A percentile compares a stretch with the other conserved stretches of the same genome.
phyloP scores from a whole-genome alignment of 2,888 invertebrate genomes.

The Limnephilus marmoratus region DNA sequence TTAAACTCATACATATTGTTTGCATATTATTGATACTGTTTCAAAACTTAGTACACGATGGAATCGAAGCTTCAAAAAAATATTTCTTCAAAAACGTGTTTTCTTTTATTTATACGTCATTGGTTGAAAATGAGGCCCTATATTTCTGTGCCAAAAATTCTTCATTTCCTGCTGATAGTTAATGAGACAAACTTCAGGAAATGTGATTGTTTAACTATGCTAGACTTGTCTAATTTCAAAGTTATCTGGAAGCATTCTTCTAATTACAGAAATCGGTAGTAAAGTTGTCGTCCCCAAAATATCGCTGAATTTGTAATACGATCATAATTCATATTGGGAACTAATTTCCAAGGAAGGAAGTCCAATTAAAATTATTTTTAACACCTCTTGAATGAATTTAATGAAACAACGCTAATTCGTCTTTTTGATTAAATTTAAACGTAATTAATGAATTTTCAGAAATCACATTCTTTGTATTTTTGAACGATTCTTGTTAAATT shows the following conservation, averaged over 20 bases:
- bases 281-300: not conserved
- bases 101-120: not conserved
- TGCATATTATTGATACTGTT: not conserved
- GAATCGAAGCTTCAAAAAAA: not conserved
- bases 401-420: not conserved
- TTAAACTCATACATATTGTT: not conserved
- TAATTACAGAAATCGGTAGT: not conserved
- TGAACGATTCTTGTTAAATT: not conserved
- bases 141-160: conserved; percentile 51
- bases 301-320: not conserved
- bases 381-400: not conserved
- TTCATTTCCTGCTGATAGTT: conserved; percentile 60
- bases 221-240: not conserved
- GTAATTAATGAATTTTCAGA: not conserved
- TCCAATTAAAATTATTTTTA: not conserved
- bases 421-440: not conserved
- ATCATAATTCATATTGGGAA: not conserved
- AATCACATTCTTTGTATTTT: not conserved
- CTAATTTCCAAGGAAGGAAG: not conserved
- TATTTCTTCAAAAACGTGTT: not conserved
- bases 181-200: conserved; percentile 61
- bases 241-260: not conserved
- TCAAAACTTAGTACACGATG: not conserved
- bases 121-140: conserved; percentile 19
- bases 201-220: conserved; percentile 59